phyloP scores from a whole-genome alignment of 2,113 vertebrate species.

The Calidris pugnax region DNA sequence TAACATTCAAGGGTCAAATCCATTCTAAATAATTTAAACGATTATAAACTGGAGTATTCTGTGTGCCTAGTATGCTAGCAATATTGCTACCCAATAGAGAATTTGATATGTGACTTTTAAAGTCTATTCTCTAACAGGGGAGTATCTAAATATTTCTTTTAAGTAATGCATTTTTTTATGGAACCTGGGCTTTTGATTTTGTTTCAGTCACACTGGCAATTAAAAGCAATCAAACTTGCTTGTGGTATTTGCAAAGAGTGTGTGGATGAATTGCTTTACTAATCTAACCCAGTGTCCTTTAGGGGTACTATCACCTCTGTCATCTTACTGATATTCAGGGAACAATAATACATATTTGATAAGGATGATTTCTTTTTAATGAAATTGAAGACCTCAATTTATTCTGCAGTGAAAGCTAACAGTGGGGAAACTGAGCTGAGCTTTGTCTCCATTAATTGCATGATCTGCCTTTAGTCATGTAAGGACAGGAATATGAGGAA shows the following conservation, averaged over 20 bases:
- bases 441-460: not conserved
- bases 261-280: not conserved
- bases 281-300: too few relatives aligned
- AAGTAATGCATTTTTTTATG: not conserved
- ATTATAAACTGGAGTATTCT: fast-evolving
- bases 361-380: not conserved
- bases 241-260: not conserved
- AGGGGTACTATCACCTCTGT: not conserved
- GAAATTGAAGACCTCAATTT: not conserved
- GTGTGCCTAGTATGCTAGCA: fast-evolving
- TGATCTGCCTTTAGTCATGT: not conserved
- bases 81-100: too few relatives aligned
- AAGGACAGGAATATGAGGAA: not conserved
- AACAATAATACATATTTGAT: not conserved
- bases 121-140: not conserved
- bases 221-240: not conserved
- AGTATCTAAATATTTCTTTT: not conserved
- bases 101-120: not conserved
- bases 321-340: not conserved
- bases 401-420: not conserved
- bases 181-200: not conserved
- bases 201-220: not conserved
- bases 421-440: not conserved
- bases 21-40: not conserved
- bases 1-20: not conserved